These are phyloP conservation scores for Ptychochromis oligacanthus DNA, from an alignment of 2,113 vertebrate species.

Conservation along the genomic window DNA sequence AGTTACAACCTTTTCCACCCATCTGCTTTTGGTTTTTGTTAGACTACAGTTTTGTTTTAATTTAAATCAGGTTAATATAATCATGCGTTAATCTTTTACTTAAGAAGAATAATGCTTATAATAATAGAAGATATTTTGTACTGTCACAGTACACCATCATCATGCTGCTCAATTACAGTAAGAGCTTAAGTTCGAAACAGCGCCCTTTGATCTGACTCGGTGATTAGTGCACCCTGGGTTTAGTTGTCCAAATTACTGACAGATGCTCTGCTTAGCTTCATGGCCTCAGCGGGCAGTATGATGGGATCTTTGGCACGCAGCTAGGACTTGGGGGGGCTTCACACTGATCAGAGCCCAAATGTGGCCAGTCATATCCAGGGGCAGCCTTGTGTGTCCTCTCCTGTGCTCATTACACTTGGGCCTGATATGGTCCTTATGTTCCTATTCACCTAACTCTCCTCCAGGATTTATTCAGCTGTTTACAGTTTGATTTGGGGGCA, in stretches of 20 bases:
- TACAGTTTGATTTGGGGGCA: constrained; percentile 30
- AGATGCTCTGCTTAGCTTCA: constrained; percentile 69
- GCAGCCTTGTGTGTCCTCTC: constrained; percentile 25
- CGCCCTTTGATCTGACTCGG: constrained; percentile 71
- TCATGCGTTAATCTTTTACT: constrained; percentile 21
- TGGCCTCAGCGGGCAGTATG: constrained; percentile 58
- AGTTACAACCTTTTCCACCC: not conserved
- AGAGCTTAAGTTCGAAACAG: constrained; percentile 62
- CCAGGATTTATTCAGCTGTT: constrained; percentile 52
- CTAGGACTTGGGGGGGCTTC: constrained; percentile 14
- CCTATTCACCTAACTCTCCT: constrained; percentile 34
- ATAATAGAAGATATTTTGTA: constrained; percentile 10
- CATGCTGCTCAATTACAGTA: constrained; percentile 56
- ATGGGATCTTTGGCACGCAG: constrained; percentile 57
- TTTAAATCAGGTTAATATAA: constrained; percentile 18
- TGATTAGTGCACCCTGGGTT: constrained; percentile 71
- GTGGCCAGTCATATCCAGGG: constrained; percentile 39
- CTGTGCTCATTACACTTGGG: constrained; percentile 1
- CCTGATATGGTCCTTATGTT: constrained; percentile 31
- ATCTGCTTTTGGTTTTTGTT: constrained; percentile 1
- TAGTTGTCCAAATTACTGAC: constrained; percentile 72
- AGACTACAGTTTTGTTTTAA: not conserved
- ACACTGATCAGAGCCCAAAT: constrained; percentile 51
- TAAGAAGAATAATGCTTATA: not conserved
- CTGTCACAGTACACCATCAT: constrained; percentile 22